phyloP scores from a whole-genome alignment of 2,888 invertebrate genomes.

The Leucozona laternaria region DNA sequence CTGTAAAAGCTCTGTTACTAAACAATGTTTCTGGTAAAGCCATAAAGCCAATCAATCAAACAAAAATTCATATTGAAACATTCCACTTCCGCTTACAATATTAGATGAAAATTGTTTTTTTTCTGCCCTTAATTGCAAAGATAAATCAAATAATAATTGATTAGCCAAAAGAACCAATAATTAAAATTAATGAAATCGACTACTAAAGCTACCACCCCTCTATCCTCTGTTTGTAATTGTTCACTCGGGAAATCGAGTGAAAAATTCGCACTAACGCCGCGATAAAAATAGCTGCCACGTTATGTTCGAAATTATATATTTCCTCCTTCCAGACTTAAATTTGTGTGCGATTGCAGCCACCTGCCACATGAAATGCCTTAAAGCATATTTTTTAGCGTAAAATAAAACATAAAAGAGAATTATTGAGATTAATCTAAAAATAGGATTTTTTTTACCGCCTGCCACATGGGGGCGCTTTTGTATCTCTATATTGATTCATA shows the following conservation, averaged over 20 bases:
- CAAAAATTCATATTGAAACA: slow-evolving; percentile 17
- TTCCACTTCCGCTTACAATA: slow-evolving; percentile 20
- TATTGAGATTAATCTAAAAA: slow-evolving; percentile 54
- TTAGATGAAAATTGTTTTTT: not conserved
- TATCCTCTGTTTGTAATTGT: not conserved
- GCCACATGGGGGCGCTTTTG: slow-evolving; percentile 7
- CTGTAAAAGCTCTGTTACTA: slow-evolving; percentile 2
- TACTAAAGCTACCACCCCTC: not conserved
- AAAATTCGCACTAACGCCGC: slow-evolving; percentile 16
- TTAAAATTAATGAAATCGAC: slow-evolving; percentile 30
- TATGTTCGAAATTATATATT: slow-evolving; percentile 5
- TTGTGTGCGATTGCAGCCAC: slow-evolving; percentile 48
- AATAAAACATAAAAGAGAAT: slow-evolving; percentile 25
- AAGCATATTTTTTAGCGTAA: slow-evolving; percentile 16
- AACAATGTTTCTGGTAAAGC: not conserved
- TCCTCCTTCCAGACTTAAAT: slow-evolving; percentile 48
- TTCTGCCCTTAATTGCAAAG: slow-evolving; percentile 15
- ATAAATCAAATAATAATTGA: slow-evolving; percentile 39
- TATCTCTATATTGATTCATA: slow-evolving; percentile 23
- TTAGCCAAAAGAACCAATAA: slow-evolving; percentile 34
- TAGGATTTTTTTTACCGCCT: slow-evolving; percentile 35
- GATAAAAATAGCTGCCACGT: slow-evolving; percentile 43
- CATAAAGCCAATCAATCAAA: slow-evolving; percentile 18
- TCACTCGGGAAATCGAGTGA: slow-evolving; percentile 17
- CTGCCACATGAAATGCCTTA: slow-evolving; percentile 46